Evolutionary conservation across 1,140 invertebrate genomes (phyloP).

Genomic region (Drosophila seguyi): DNA sequence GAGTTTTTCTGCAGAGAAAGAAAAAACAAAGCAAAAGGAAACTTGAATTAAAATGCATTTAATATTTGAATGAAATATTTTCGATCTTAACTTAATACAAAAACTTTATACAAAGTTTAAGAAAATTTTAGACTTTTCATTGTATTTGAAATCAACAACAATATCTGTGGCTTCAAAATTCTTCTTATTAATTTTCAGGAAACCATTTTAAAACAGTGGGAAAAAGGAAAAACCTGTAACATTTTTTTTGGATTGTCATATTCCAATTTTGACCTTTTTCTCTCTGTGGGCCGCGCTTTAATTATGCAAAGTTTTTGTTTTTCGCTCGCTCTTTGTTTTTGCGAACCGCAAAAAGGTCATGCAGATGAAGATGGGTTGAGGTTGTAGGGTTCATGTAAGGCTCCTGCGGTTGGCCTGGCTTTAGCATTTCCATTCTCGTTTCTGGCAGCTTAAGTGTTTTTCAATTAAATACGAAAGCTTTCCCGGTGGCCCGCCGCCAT

Average conservation of each 20-base stretch:
- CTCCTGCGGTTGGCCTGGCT: conserved; percentile 57
- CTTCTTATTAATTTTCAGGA: not conserved
- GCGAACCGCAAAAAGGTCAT: conserved; percentile 41
- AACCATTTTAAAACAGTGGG: not conserved
- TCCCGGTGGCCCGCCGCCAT: conserved; percentile 40
- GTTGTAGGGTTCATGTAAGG: conserved; percentile 43
- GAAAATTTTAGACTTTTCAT: not conserved
- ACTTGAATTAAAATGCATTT: not conserved
- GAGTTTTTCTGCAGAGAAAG: conserved; percentile 39
- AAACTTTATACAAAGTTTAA: not conserved
- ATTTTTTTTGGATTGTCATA: not conserved
- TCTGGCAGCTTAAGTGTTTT: conserved; percentile 71
- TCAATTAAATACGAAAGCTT: conserved; percentile 64
- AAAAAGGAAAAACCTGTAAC: no score
- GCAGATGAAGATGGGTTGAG: conserved; percentile 11
- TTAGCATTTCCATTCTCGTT: conserved; percentile 40
- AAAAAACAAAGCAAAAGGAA: not conserved
- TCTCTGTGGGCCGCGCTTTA: conserved; percentile 37
- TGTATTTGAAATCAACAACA: not conserved
- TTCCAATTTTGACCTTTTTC: not conserved
- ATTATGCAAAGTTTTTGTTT: conserved; percentile 76
- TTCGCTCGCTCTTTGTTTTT: conserved; percentile 44
- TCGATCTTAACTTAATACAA: not conserved
- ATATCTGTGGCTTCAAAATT: not conserved
- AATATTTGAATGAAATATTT: not conserved